Evolutionary conservation across 2,113 vertebrate species (phyloP), one percentile per base, ranked within the genome.

Genomic region (Leptobrachium ailaonicum): DNA sequence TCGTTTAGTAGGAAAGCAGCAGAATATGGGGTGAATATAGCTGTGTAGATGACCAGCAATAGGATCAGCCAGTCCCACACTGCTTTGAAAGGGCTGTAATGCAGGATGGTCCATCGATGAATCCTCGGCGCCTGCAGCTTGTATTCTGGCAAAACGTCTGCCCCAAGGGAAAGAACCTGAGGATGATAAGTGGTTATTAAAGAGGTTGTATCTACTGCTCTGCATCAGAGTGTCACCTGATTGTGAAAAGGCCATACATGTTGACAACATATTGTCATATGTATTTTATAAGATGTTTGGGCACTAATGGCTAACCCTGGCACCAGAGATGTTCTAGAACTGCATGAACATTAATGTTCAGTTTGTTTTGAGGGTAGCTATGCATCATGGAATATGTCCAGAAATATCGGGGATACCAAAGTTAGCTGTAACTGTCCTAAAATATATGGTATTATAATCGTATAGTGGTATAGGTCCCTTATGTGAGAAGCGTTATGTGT

Each of bases 1-100:
- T 99, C 94, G 0, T 95, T 98, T 85, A 98, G 97, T 45, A 98
- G 91, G 88, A 99, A 99, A 83, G 98, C 97, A 0, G 98, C 98
- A 0, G 97, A 98, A 87, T 99, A 99, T 0, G 98, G 98, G 0
- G 98, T 99, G 92, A 99, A 99, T 83, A 99, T 87, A 0, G 98
- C 98, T 0, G 98, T 99, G 91, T 99, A 99, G 90, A 99, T 98
- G 88, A 99, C 97, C 86, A 99, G 91, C 86, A 99, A 93, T 41
- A 99, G 92, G 88, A 99, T 98, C 70, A 99, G 88, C 98, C 98
- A 99, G 91, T 99, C 98, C 98, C 98, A 99, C 68, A 99, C 94
- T 0, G 98, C 97, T 90, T 99, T 99, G 92, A 99, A 99, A 66
- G 98, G 98, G 86, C 97, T 99, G 88, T 99, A 99, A 91, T 99